Evolutionary conservation across 2,113 vertebrate species (phyloP), one percentile per base, ranked within the genome.

Genomic region (Microtus pennsylvanicus): DNA sequence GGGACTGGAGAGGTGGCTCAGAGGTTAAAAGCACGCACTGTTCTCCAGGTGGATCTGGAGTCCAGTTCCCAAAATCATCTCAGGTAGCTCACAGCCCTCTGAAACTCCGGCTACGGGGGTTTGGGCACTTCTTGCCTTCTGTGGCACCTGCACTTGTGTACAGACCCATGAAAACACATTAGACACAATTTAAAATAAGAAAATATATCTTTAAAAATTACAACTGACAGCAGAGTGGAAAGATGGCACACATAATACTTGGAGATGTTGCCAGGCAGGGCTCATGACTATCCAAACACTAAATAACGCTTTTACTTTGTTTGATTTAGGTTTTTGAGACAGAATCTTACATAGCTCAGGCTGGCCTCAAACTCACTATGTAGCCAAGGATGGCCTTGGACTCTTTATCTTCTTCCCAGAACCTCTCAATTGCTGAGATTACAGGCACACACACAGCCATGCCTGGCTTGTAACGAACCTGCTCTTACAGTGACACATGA

Each of bases 401-500:
- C 35, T 88, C 87, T 58, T 19, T 65, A 35, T 69, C 63, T n/a
- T 61, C 80, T 35, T 86, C 26, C 65, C 11, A 35, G 24, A 35
- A 50, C 17, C 45, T 70, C 33, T n/a, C 67, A n/a, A 74, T 50
- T 74, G 69, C 35, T 74, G 50, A 72, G 69, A 38, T 55, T 19
- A 72, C 33, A 88, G 67, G 33, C n/a, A 38, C 26, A 1, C 9
- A 28, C 13, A 38, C 33, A 55, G 11, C 50, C 35, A 38, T 38
- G 33, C 7, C 50, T 74, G 45, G 50, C 33, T 65, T 47, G 11
- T 33, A 88, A 76, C 12, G 80, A 91, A 26, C 63, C 90, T 90
- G 96, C 26, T 86, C 95, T 58, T 42, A 95, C 75, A 65, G 72
- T 52, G 91, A 76, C 12, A 87, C 75, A 85, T 5, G 55, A 89